Evolutionary conservation across 2,797 vertebrate genomes (phyloP).

Genomic region (Heliangelus exortis): DNA sequence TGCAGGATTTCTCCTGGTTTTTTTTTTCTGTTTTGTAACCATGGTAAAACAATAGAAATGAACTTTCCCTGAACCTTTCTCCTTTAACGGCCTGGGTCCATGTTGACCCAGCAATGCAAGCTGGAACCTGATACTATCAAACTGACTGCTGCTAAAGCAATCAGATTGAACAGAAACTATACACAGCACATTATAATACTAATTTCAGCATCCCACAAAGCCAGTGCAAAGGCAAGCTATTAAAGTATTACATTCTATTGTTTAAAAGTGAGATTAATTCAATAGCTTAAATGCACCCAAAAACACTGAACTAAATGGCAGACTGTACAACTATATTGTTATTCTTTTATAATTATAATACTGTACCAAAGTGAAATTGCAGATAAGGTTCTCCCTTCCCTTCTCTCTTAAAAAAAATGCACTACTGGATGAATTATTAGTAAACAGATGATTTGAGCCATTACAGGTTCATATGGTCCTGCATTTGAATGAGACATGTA

Average conservation of each 20-base stretch:
- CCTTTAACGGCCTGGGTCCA: conserved; percentile 93
- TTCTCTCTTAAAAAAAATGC: conserved; percentile 24
- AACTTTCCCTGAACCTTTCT: conserved; percentile 99
- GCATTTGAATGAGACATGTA: conserved; percentile 67
- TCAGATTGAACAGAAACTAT: conserved; percentile 95
- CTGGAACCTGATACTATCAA: conserved; percentile 96
- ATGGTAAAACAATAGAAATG: conserved; percentile 94
- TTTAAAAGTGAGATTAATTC: conserved; percentile 85
- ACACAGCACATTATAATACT: conserved; percentile 86
- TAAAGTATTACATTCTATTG: conserved; percentile 89
- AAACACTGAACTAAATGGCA: conserved; percentile 63
- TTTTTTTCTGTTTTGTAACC: conserved; percentile 88
- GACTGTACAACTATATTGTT: conserved; percentile 69
- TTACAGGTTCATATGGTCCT: conserved; percentile 68
- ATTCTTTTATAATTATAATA: conserved; percentile 73
- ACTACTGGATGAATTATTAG: conserved; percentile 68
- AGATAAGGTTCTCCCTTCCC: conserved; percentile 71
- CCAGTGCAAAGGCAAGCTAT: conserved; percentile 85
- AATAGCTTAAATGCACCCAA: conserved; percentile 73
- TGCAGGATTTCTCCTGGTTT: conserved; percentile 80
- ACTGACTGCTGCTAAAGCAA: conserved; percentile 93
- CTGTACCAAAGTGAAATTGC: conserved; percentile 66
- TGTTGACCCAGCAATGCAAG: conserved; percentile 92
- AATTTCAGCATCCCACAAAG: conserved; percentile 90
- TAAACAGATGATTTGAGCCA: conserved; percentile 73